Evolutionary conservation across 2,888 invertebrate species (phyloP).

Genomic region (Drosophila quasianomalipes): DNA sequence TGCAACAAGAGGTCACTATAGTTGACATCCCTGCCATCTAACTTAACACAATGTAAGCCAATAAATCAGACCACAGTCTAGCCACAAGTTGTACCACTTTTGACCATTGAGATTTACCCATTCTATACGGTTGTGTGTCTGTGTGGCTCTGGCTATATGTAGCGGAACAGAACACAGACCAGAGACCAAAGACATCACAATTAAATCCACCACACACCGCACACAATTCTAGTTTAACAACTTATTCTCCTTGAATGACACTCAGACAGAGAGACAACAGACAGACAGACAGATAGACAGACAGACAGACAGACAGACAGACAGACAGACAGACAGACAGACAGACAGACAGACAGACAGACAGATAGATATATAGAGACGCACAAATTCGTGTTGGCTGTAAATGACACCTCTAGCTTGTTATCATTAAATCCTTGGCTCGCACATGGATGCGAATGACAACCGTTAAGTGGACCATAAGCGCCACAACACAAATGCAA

Average conservation of each 20-base stretch:
- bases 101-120: constrained; percentile 29
- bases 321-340: background rate
- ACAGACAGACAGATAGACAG: background rate
- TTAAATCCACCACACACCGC: constrained; percentile 14
- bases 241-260: constrained; percentile 1
- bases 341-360: background rate
- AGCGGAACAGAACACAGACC: constrained; percentile 4
- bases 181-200: constrained; percentile 44
- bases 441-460: constrained; percentile 59
- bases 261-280: background rate
- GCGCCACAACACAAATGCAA: constrained; percentile 74
- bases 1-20: constrained; percentile 24
- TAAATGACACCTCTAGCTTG: constrained; percentile 66
- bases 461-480: constrained; percentile 78
- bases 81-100: constrained; percentile 33
- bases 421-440: constrained; percentile 68
- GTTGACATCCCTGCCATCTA: constrained; percentile 33
- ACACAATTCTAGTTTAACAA: constrained; percentile 30
- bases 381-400: constrained; percentile 46
- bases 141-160: background rate
- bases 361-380: background rate
- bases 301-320: background rate
- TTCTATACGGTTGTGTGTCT: background rate
- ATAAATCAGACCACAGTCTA: constrained; percentile 49
- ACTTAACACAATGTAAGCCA: constrained; percentile 15